These are phyloP conservation scores for Diachasmimorpha longicaudata DNA, from an alignment of 1,140 invertebrate species.

Conservation along the genomic window DNA sequence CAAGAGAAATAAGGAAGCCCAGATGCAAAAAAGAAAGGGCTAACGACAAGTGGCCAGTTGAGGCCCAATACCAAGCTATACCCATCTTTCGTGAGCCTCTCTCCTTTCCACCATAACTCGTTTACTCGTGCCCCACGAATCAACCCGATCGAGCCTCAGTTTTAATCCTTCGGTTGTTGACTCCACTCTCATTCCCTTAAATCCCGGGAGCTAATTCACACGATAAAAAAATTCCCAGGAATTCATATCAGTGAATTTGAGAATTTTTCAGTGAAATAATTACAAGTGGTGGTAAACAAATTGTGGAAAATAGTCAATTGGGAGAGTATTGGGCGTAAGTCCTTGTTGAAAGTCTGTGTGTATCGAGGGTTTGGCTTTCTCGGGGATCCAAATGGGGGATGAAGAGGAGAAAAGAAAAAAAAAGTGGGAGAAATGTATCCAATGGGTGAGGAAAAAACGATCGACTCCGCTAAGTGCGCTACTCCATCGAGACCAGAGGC, in stretches of 20 bases:
- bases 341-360: not conserved
- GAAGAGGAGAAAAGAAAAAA: not conserved
- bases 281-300: not conserved
- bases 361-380: not conserved
- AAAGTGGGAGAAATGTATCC: not conserved
- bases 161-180: not conserved
- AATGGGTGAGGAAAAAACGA: not conserved
- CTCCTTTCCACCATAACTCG: slow-evolving; percentile 1
- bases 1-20: not conserved
- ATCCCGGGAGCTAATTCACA: not conserved
- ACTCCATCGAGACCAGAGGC: not conserved
- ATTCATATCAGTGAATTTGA: not conserved
- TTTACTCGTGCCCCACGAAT: not conserved
- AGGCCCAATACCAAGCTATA: not conserved
- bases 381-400: not conserved
- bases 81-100: not conserved
- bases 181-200: not conserved
- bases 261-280: not conserved
- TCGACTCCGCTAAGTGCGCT: slow-evolving; percentile 9
- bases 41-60: not conserved
- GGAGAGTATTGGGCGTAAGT: not conserved
- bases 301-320: not conserved
- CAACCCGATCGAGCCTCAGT: not conserved
- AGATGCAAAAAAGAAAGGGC: not conserved
- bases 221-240: not conserved